A percentile compares a stretch with the other conserved stretches of the same genome.
These are phyloP conservation scores for Macropodus opercularis DNA, from an alignment of 2,797 vertebrate species.

Conservation along the genomic window DNA sequence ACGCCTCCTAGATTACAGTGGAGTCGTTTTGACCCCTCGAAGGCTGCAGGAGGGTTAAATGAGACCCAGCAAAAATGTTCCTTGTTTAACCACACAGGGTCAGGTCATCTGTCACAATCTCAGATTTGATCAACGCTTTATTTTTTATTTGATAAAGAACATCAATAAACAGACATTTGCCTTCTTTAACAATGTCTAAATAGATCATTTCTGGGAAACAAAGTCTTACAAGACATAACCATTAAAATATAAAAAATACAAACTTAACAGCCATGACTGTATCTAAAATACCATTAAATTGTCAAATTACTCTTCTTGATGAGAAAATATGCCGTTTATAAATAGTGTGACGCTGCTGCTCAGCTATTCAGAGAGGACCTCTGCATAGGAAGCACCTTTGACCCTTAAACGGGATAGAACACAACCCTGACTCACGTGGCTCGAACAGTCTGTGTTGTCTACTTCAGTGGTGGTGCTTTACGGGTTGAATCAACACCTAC, in stretches of 20 bases:
- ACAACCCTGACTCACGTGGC: too few relatives aligned
- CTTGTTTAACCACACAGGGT: too few relatives aligned
- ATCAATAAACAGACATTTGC: slow-evolving; percentile 27
- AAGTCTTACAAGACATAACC: slow-evolving; percentile 21
- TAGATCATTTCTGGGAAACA: slow-evolving; percentile 30
- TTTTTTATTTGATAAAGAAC: slow-evolving; percentile 58
- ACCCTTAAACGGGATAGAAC: slow-evolving; percentile 11
- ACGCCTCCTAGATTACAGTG: too few relatives aligned
- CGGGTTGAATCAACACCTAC: not conserved
- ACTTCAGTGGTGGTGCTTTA: slow-evolving; percentile 10
- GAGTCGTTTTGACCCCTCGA: too few relatives aligned
- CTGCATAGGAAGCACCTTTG: slow-evolving; percentile 46
- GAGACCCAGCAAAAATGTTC: too few relatives aligned
- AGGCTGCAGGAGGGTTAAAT: too few relatives aligned
- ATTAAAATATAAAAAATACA: slow-evolving; percentile 38
- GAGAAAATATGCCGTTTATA: slow-evolving; percentile 38
- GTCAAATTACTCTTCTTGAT: slow-evolving; percentile 36
- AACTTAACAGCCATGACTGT: slow-evolving; percentile 33
- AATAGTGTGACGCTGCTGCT: slow-evolving; percentile 42
- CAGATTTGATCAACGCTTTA: too few relatives aligned
- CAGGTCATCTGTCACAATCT: too few relatives aligned
- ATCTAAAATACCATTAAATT: slow-evolving; percentile 46
- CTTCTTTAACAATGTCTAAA: slow-evolving; percentile 31
- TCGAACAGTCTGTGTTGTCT: slow-evolving; percentile 1
- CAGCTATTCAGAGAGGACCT: slow-evolving; percentile 18